Conservation (phyloP, 2,113 vertebrate genomes). For the Prunella himalayana region DNA sequence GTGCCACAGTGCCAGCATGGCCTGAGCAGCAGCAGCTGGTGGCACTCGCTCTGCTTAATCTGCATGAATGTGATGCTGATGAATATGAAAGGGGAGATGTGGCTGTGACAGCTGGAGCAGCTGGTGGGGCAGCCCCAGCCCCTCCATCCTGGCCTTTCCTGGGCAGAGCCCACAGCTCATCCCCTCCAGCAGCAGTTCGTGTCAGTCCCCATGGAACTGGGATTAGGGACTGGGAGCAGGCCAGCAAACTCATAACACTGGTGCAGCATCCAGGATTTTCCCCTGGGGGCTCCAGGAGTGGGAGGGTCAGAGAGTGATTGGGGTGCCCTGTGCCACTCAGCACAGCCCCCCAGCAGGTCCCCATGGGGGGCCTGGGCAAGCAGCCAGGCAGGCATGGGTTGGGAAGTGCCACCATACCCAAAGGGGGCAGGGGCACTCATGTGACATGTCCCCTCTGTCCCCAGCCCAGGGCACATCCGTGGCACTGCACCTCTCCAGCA, state of each 20-base stretch:
- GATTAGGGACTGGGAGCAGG: background rate
- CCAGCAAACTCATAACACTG: background rate
- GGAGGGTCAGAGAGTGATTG: background rate
- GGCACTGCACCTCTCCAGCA: background rate
- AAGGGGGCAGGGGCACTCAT: background rate
- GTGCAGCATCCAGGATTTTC: background rate
- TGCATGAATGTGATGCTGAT: background rate
- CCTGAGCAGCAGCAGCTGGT: conserved; percentile 9
- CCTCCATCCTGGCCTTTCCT: background rate
- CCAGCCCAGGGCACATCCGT: background rate
- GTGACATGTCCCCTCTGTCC: background rate
- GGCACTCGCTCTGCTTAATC: background rate
- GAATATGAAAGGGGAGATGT: background rate
- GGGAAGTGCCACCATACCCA: background rate
- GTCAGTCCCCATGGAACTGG: background rate
- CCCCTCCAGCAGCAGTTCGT: background rate
- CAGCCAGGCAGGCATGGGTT: background rate
- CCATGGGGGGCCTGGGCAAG: background rate
- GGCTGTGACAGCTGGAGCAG: background rate
- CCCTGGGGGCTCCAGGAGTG: background rate
- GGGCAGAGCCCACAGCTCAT: background rate
- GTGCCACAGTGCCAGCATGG: background rate
- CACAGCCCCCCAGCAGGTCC: fast-evolving
- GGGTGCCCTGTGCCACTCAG: background rate
- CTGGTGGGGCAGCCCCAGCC: background rate